Base-by-base conservation (phyloP, 2,797 vertebrate genomes). In the Enteromius unitaeniatus region DNA sequence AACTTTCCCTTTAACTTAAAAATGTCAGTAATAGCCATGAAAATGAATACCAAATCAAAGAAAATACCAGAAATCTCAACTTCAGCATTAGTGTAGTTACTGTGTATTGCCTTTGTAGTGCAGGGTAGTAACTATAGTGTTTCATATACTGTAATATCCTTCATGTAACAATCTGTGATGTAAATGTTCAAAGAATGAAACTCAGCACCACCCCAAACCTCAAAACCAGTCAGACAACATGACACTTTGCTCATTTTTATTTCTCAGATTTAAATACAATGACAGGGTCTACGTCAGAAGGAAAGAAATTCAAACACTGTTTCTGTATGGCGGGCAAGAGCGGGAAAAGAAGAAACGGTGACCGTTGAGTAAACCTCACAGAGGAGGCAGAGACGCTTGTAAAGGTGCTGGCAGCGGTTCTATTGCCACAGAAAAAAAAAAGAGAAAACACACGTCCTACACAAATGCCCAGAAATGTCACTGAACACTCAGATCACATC, bases 211-310 rank as follows among this genome's bases (percentile, higher is more conserved):
- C 65, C 42, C 3, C n/a, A 78, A 40, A 19, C 11, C 23, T 60
- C 23, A 73, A 77, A 72, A 76, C 19, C 47, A 85, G 62, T 15
- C 73, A 86, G 31, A 86, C 84, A 75, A 78, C 65, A 37, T 28
- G 21, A 5, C 74, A 79, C 47, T 93, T 94, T 94, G 92, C 92
- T 92, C 78, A 86, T 93, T 93, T 95, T 95, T 93, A 94, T 95
- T 95, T 85, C 91, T 93, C 92, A 92, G 92, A 92, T 94, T 95
- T 95, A 93, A 94, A 95, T 93, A 95, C 92, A 95, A 94, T 93
- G 92, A 93, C 92, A 93, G 93, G 93, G 89, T 93, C 90, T 91
- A 90, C 91, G 90, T 92, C 79, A 74, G 75, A 85, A 90, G 91
- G 91, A 94, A 95, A 94, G 88, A 91, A 92, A 92, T 91, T 91